Evolutionary conservation across 2,888 invertebrate genomes (phyloP).

Genomic region (Cyclophora punctaria): DNA sequence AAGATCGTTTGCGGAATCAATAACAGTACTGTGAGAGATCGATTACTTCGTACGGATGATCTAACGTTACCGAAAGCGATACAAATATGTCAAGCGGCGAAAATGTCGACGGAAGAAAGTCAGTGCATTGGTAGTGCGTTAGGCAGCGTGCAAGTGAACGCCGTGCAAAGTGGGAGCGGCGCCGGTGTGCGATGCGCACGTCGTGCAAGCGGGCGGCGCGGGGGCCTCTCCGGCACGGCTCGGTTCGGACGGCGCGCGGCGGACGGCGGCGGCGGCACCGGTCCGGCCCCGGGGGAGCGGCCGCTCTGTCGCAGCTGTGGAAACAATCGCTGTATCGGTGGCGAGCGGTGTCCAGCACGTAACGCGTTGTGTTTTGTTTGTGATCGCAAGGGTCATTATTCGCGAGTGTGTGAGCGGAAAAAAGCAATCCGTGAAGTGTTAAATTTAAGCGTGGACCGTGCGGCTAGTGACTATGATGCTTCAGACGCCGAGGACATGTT

Average conservation of each 20-base stretch:
- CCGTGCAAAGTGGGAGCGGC: not conserved
- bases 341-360: not conserved
- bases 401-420: not conserved
- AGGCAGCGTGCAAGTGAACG: not conserved
- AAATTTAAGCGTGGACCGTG: too few species aligned
- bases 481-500: too few species aligned
- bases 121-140: not conserved
- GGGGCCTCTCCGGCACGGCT: not conserved
- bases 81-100: not conserved
- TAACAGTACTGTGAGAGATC: not conserved
- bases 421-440: too few species aligned
- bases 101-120: constrained; percentile 7
- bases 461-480: too few species aligned
- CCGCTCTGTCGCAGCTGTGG: not conserved
- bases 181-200: not conserved
- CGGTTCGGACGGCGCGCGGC: not conserved
- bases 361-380: not conserved
- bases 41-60: not conserved
- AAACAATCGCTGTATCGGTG: not conserved
- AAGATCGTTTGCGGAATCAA: not conserved
- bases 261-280: not conserved
- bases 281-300: not conserved
- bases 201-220: not conserved
- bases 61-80: not conserved
- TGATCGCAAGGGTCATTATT: not conserved